Evolutionary conservation across 1,140 invertebrate species (phyloP), one percentile per base, ranked within the genome.

Genomic region (Agrypnia vestita): DNA sequence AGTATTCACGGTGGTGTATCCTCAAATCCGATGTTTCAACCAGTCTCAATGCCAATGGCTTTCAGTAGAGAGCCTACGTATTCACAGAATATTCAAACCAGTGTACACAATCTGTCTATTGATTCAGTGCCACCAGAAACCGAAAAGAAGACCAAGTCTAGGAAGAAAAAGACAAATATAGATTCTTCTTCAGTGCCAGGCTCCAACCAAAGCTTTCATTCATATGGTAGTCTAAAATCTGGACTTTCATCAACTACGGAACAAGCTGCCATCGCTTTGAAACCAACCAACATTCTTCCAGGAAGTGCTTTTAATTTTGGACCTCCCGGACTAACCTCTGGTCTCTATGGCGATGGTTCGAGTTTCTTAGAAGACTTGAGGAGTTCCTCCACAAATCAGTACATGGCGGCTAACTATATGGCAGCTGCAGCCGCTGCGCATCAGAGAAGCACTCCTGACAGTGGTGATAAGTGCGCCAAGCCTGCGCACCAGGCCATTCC

Each of bases 231-330:
- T 12, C 61, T 73, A n/a, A 82, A 82, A 64, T 15, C 74, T 3
- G 17, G 86, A 64, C 84, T 86, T 79, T 84, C 85, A n/a, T 83
- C 85, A 15, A 87, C 90, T 1, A 84, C 88, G 1, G 92, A 93
- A 84, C 88, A 90, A 56, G 85, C 90, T 12, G 88, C 90, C 10
- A 89, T 91, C 35, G 89, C 90, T 8, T 83, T 91, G 13, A 92
- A 92, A 78, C 92, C 92, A 47, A 85, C 91, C 0, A 91, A 90
- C 80, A 91, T 93, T 82, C 92, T 94, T 67, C 91, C 93, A 0
- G 91, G 92, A 19, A 93, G 92, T 85, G 92, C 93, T 75, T 94
- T 94, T 78, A 94, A 94, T 84, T 94, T 94, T 84, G 92, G 92
- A 25, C 89, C 92, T 8, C 87, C 92, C 0, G 78, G 88, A 1